Percentiles rank a stretch among this genome's conserved stretches.
Conservation (phyloP, 64 coral and sea anemone species). For the Stylophora pistillata region DNA sequence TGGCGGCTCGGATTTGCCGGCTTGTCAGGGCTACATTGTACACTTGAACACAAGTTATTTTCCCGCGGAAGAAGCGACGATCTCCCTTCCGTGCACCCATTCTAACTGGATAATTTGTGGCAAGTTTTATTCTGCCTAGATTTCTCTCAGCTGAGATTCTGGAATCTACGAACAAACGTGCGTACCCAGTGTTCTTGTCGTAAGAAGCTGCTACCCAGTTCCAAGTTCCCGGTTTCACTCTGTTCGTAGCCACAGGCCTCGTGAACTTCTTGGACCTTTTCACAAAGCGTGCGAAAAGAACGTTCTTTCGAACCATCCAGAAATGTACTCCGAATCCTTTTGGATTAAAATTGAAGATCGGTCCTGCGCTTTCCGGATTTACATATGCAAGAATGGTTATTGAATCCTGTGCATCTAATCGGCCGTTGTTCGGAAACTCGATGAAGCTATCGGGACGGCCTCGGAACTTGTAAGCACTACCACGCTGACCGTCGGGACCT, state of each 20-base stretch:
- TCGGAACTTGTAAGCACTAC: conserved; percentile 36
- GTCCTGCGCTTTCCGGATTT: conserved; percentile 55
- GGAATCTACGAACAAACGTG: conserved; percentile 54
- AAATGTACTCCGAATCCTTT: conserved; percentile 66
- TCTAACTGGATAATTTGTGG: conserved; percentile 60
- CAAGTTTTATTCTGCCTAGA: conserved; percentile 50
- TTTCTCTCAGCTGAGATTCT: conserved; percentile 54
- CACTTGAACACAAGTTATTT: conserved; percentile 58
- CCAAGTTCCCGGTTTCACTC: conserved; percentile 46
- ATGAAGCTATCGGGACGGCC: conserved; percentile 66
- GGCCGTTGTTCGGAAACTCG: conserved; percentile 76
- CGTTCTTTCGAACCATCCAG: conserved; percentile 58
- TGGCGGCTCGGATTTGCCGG: conserved; percentile 39
- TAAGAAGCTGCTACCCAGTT: conserved; percentile 66
- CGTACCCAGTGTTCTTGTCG: conserved; percentile 54
- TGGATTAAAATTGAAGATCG: conserved; percentile 67
- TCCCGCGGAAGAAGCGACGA: conserved; percentile 54
- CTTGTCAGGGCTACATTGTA: conserved; percentile 38
- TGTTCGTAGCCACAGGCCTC: conserved; percentile 35
- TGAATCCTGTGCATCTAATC: conserved; percentile 51
- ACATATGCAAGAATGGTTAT: conserved; percentile 69
- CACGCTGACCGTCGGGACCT: conserved; percentile 63
- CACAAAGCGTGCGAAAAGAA: conserved; percentile 63
- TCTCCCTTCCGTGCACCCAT: conserved; percentile 45
- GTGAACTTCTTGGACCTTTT: conserved; percentile 45